Base-by-base conservation (phyloP, 2,113 vertebrate genomes). In the Indicator indicator region DNA sequence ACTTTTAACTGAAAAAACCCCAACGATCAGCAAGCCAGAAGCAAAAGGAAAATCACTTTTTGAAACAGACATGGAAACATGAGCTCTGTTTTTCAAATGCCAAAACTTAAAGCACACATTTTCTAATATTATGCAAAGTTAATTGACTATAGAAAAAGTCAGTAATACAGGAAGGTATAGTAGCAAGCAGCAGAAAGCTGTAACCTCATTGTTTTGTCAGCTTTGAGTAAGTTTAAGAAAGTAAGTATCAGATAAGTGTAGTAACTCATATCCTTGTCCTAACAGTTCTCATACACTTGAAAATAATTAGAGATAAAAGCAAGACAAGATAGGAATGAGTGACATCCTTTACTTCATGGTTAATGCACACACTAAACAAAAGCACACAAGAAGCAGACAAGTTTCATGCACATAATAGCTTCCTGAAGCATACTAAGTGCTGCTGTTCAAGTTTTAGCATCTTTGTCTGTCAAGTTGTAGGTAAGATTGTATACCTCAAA, bases 281-380 rank as follows among this genome's bases (percentile, higher is more conserved):
- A 85, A 69, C 26, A 62, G 63, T 65, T 88, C 54, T 82, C 38
- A 33, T 48, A 69, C 0, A 4, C 48, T 69, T 83, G 38, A 38
- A 69, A 85, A 26, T 69, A 88, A 79, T 83, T 85, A 83, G 19
- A 64, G 70, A 77, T 28, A 87, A 82, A 91, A 88, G 84, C 1
- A 0, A 89, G 63, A 65, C 38, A 83, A 65, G 59, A 82, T 79
- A 75, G 91, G 63, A 94, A 82, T 21, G 44, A 83, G 0, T 87
- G 63, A 83, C 79, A 91, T 54, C 32, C 89, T 82, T 69, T 91
- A 79, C 59, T 65, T 42, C 85, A 94, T 85, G 55, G 82, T 91
- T 85, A 91, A 82, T 15, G 55, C 55, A 83, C 59, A 65, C 6
- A 20, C 30, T 67, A 81, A 88, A 76, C 68, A 80, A 82, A 86